phyloP scores from a whole-genome alignment of 2,888 invertebrate species.

The Agonopterix subpropinquella region DNA sequence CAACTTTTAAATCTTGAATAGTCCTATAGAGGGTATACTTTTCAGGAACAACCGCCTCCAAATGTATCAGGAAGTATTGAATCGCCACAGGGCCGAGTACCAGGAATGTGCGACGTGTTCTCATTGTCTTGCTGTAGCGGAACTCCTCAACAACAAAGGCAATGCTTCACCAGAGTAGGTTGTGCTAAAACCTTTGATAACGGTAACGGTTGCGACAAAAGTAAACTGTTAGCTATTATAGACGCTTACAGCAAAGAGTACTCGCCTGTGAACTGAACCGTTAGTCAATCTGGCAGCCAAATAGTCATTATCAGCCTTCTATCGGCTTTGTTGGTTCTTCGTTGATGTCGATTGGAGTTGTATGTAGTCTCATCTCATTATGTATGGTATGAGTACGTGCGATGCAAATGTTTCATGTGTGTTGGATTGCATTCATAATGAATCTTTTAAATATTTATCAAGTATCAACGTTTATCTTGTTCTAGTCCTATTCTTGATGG shows the following conservation, averaged over 20 bases:
- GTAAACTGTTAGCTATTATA: slow-evolving; percentile 31
- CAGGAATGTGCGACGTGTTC: slow-evolving; percentile 42
- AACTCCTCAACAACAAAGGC: slow-evolving; percentile 17
- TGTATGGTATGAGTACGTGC: too few species aligned
- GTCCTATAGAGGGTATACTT: background rate
- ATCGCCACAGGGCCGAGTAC: slow-evolving; percentile 6
- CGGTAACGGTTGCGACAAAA: slow-evolving; percentile 29
- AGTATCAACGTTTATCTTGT: too few species aligned
- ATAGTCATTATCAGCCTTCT: slow-evolving; percentile 34
- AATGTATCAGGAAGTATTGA: too few species aligned
- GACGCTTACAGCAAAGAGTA: slow-evolving; percentile 38
- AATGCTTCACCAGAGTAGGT: slow-evolving; percentile 40
- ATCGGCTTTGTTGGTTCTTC: slow-evolving; percentile 8
- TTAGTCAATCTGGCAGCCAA: background rate
- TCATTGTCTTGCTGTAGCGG: slow-evolving; percentile 46
- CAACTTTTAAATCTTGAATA: too few species aligned
- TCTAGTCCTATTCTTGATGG: too few species aligned
- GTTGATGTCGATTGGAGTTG: slow-evolving; percentile 5
- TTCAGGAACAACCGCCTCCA: background rate
- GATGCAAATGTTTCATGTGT: too few species aligned
- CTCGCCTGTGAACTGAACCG: slow-evolving; percentile 28
- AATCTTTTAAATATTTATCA: too few species aligned
- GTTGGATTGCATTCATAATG: too few species aligned
- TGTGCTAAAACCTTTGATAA: slow-evolving; percentile 28
- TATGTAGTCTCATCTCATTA: background rate